phyloP scores from a whole-genome alignment of 1,140 invertebrate genomes.

The Goniozus legneri region DNA sequence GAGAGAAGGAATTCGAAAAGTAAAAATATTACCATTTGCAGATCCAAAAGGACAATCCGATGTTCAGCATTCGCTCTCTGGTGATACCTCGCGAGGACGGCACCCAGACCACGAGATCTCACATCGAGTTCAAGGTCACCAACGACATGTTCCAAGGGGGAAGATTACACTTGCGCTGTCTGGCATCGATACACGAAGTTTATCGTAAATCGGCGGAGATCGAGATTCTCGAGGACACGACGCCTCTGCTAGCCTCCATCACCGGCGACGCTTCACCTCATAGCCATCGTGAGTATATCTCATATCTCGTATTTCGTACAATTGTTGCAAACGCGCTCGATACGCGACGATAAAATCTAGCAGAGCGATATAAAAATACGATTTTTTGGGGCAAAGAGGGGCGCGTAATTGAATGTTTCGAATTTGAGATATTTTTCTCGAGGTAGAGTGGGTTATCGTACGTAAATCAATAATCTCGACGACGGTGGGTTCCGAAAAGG shows the following conservation, averaged over 20 bases:
- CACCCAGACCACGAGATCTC: constrained; percentile 32
- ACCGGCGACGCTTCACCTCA: constrained; percentile 46
- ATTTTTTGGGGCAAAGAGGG: no score
- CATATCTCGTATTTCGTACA: no score
- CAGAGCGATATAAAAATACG: no score
- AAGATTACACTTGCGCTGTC: constrained; percentile 38
- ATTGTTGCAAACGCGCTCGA: no score
- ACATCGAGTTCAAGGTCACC: constrained; percentile 38
- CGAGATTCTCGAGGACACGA: constrained; percentile 40
- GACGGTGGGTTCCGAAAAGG: no score
- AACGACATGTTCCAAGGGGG: constrained; percentile 38
- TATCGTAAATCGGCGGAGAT: constrained; percentile 39
- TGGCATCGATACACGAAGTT: constrained; percentile 38
- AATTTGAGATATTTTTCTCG: no score
- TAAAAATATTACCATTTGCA: constrained; percentile 5
- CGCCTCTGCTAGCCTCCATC: constrained; percentile 43
- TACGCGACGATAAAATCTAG: no score
- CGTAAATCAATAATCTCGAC: no score
- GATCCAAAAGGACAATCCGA: constrained; percentile 18
- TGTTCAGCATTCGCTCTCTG: constrained; percentile 23
- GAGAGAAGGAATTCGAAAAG: no score
- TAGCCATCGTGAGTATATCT: constrained; percentile 42
- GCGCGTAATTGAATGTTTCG: no score
- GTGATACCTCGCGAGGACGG: constrained; percentile 15
- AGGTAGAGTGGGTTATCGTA: no score